Conservation (phyloP, 2,797 vertebrate species). For the Microhierax caerulescens region DNA sequence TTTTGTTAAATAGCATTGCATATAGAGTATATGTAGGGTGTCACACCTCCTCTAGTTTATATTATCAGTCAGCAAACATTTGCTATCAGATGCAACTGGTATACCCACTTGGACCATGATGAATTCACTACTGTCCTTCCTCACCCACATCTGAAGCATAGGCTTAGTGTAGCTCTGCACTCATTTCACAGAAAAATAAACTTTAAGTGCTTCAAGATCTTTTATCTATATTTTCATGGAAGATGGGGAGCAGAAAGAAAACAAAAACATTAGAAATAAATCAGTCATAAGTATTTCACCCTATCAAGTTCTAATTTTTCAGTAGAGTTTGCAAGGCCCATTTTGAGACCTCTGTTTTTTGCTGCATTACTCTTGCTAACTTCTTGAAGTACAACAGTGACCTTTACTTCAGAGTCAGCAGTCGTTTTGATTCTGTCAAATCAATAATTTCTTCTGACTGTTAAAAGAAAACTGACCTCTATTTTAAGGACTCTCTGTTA, state of each 20-base stretch:
- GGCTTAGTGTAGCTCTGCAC: background rate
- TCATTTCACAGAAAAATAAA: background rate
- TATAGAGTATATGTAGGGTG: background rate
- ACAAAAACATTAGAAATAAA: background rate
- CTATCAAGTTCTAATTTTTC: background rate
- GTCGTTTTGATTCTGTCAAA: conserved; percentile 3
- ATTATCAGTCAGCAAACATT: background rate
- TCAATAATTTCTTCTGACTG: background rate
- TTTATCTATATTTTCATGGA: background rate
- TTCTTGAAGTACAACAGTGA: conserved; percentile 6
- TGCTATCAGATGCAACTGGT: background rate
- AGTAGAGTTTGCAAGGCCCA: background rate
- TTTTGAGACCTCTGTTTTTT: background rate
- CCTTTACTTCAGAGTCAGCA: conserved; percentile 12
- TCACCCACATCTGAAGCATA: background rate
- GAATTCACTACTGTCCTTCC: background rate
- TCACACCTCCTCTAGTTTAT: background rate
- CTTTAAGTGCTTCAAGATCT: background rate
- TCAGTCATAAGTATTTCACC: background rate
- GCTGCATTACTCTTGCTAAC: background rate
- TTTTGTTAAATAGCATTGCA: background rate
- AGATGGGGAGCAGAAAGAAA: background rate
- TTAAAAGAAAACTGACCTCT: conserved; percentile 9
- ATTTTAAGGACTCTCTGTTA: background rate
- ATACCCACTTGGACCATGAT: background rate